Base-by-base conservation (phyloP, 2,888 invertebrate genomes). In the Ophion ventricosus region DNA sequence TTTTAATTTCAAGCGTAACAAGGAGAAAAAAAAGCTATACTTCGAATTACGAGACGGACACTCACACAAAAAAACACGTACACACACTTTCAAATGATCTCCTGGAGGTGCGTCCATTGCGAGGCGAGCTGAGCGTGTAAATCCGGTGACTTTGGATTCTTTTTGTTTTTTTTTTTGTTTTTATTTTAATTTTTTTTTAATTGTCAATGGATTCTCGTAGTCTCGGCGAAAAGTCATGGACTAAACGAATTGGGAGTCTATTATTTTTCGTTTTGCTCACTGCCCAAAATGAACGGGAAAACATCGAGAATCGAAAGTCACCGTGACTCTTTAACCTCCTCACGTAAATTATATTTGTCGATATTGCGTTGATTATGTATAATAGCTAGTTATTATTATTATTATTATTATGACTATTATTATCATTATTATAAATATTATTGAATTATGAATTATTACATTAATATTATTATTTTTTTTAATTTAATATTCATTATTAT, bases 61-160 rank as follows among this genome's bases (percentile, higher is more conserved):
- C 57, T 56, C 75, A 75, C 90, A 43, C 76, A 26, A 49, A 43
- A 43, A 49, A 23, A 59, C 43, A 63, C 57, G 57, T 23, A 61
- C 61, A 61, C 8, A 61, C 61, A 74, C 69, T 92, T 93, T 93
- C 93, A 90, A 91, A 92, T 93, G 93, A 93, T 93, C 93, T 93
- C 93, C 88, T 88, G 88, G 90, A 91, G 91, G 78, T 70, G 91
- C 88, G 90, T 88, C 87, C 85, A 88, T 89, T 88, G 90, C 88
- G 88, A 85, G 88, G 88, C 88, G 88, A 85, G 76, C 76, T 70
- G 8, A 74, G 69, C 57, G 17, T 49, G 43, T 56, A 74, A 75
- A 72, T 54, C 74, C 74, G 84, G 17, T 84, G 84, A 84, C 74
- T 79, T 75, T 81, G 17, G 66, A 75, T 81, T 74, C 76, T 26